phyloP scores from a whole-genome alignment of 2,888 invertebrate species.

The Diarsia dahlii region DNA sequence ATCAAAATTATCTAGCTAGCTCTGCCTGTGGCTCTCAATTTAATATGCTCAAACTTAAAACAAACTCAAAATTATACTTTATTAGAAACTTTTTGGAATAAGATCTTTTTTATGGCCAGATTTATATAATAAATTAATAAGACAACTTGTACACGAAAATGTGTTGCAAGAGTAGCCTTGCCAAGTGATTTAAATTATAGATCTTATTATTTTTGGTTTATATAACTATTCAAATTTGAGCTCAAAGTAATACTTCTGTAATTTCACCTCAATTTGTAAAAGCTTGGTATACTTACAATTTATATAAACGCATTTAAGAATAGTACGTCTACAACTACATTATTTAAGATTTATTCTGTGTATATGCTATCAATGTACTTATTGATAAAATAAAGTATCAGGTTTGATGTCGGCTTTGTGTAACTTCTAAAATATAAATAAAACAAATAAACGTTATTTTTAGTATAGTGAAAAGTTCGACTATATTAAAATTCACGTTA shows the following conservation, averaged over 20 bases:
- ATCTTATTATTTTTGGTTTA: constrained; percentile 30
- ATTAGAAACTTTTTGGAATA: constrained; percentile 36
- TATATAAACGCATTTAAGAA: constrained; percentile 8
- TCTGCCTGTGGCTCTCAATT: constrained; percentile 12
- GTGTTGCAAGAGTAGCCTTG: constrained; percentile 28
- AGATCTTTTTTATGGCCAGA: constrained; percentile 24
- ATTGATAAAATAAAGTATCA: constrained; percentile 18
- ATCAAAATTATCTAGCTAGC: background rate
- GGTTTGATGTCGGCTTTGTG: constrained; percentile 23
- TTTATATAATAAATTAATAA: constrained; percentile 8
- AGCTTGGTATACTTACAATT: constrained; percentile 13
- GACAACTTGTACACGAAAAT: constrained; percentile 20
- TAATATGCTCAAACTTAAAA: constrained; percentile 41
- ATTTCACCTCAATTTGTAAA: constrained; percentile 9
- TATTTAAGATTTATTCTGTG: constrained; percentile 16
- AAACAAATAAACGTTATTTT: constrained; percentile 25
- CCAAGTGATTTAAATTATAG: constrained; percentile 35
- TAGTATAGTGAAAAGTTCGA: constrained; percentile 5
- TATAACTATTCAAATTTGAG: constrained; percentile 32
- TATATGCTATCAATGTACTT: constrained; percentile 22
- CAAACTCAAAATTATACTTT: constrained; percentile 30
- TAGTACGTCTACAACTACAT: constrained; percentile 11
- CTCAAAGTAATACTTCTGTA: constrained; percentile 30
- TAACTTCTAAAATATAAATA: constrained; percentile 27
- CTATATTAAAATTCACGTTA: constrained; percentile 21